Evolutionary conservation across 2,113 vertebrate species (phyloP), one percentile per base, ranked within the genome.

Genomic region (Lagopus muta): DNA sequence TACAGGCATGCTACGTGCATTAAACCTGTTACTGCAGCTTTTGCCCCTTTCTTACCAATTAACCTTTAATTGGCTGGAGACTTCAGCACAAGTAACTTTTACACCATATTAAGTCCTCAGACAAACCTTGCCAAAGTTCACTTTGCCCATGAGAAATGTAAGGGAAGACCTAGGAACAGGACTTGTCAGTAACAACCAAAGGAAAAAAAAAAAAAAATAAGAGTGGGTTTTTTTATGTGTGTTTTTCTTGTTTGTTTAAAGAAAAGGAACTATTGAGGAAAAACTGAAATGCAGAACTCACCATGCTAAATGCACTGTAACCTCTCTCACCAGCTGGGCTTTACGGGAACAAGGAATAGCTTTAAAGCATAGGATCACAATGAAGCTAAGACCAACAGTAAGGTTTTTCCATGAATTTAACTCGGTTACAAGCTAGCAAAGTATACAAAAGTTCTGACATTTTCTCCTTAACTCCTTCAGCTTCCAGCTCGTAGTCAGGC

Each of bases 371-470:
- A 47, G 13, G 15, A 82, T 52, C 24, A 30, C 57, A 48, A n/a
- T 0, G 0, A 16, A 32, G 27, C 22, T 11, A 40, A 45, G 32
- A 48, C 30, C 64, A 24, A 34, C 0, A 60, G 21, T 57, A 32
- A 57, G 30, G 27, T 32, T 19, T 8, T 15, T 45, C 19, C n/a
- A 18, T 25, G 15, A 72, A 24, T 27, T 1, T 8, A 48, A 42
- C 28, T 58, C 2, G 0, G 4, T 36, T 2, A 36, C 10, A n/a
- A 13, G 6, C 14, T 36, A 50, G 45, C 5, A 38, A 76, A n/a
- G 21, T 19, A 55, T 1, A 5, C 24, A 10, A 38, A 75, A 32
- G 14, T 13, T 45, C 24, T 52, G 32, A 43, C 4, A 6, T 67
- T 52, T 82, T 66, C 27, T 52, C 47, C 14, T 13, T 42, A 36